Evolutionary conservation across 2,113 vertebrate species (phyloP), one percentile per base, ranked within the genome.

Genomic region (Cynopterus brachyotis): DNA sequence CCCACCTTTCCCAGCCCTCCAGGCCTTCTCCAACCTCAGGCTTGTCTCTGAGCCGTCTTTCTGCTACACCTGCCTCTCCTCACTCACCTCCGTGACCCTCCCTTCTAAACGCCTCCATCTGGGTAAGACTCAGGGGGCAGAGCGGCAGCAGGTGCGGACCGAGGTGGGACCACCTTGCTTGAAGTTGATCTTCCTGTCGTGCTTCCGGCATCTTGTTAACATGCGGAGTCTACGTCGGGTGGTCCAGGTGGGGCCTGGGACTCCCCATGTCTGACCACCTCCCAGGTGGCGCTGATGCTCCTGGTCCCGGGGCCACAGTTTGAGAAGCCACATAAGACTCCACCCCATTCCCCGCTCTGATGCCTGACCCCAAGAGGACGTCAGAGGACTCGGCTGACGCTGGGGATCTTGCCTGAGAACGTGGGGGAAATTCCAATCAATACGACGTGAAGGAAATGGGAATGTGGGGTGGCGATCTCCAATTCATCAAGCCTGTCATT

Each of bases 51-150:
- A 35, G 75, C 92, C 89, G 1, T 85, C 91, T 50, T n/a, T 81
- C 24, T 11, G 69, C 47, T 53, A 76, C 84, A 72, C 5, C 0
- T 2, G 0, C 40, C 2, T 0, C 0, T 66, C 37, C 53, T 26
- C 37, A 1, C 20, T 35, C 9, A 6, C 84, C 45, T 45, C 69
- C 0, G 0, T 9, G 89, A 82, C n/a, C 26, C 59, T 50, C 59
- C 5, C n/a, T 6, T 37, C n/a, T 64, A 10, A n/a, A 9, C 2
- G 1, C 80, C 24, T 87, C 35, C 28, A 22, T 32, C 20, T 19
- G 32, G 7, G 45, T 11, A 17, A 45, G 62, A 22, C 13, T 12
- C 12, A 2, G n/a, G 64, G 67, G 17, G 81, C 42, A 59, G 42
- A 26, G 50, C 45, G 5, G 17, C 32, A 53, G 35, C 87, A 50